These are phyloP conservation scores for Opisthocomus hoazin DNA, from an alignment of 2,113 vertebrate species.

Conservation along the genomic window DNA sequence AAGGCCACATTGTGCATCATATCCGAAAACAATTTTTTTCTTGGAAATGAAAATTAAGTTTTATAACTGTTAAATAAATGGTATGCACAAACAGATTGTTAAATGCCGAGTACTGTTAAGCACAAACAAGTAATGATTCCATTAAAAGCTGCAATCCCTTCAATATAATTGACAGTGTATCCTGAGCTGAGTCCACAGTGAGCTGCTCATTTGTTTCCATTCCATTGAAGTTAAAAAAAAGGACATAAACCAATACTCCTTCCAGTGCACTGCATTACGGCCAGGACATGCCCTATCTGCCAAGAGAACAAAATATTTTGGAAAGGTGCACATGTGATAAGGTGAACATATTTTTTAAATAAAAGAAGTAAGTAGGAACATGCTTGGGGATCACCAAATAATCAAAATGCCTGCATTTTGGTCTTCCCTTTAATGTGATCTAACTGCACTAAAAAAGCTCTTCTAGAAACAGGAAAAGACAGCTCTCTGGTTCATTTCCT, in stretches of 20 bases:
- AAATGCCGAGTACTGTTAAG: neutral
- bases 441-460: neutral
- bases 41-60: neutral
- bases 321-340: neutral
- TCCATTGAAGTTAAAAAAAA: neutral
- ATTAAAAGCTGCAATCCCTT: neutral
- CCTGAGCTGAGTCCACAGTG: neutral
- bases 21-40: neutral
- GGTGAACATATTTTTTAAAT: neutral
- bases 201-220: neutral
- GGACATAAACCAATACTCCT: neutral
- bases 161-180: neutral
- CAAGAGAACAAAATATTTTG: neutral
- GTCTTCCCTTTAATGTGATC: neutral
- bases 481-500: neutral
- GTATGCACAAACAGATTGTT: neutral
- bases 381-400: neutral
- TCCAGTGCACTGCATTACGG: neutral
- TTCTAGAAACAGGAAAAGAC: neutral
- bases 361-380: neutral
- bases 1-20: neutral
- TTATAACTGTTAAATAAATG: neutral
- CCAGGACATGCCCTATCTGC: neutral
- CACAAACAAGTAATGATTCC: neutral
- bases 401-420: neutral